phyloP scores from a whole-genome alignment of 2,888 invertebrate genomes.

The Apotomis turbidana region DNA sequence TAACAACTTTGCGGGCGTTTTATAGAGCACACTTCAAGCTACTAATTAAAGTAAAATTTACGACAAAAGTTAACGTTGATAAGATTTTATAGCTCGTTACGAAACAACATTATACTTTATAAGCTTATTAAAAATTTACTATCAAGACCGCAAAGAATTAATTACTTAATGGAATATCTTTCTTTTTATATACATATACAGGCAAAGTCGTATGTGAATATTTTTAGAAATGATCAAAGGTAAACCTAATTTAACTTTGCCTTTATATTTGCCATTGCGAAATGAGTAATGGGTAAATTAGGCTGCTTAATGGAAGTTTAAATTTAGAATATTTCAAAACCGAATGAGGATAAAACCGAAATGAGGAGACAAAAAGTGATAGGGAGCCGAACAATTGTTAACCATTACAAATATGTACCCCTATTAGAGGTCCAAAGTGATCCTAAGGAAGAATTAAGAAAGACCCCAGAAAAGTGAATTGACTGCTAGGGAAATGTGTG shows the following conservation, averaged over 20 bases:
- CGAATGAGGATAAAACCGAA: too few relatives aligned
- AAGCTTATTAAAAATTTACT: constrained; percentile 20
- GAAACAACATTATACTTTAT: constrained; percentile 25
- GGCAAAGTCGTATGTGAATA: neutral
- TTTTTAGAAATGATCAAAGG: neutral
- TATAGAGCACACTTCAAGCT: constrained; percentile 18
- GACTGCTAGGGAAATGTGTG: too few relatives aligned
- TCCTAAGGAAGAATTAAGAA: too few relatives aligned
- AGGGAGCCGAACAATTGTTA: too few relatives aligned
- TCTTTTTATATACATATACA: neutral
- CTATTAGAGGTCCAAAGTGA: too few relatives aligned
- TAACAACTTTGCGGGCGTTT: constrained; percentile 25
- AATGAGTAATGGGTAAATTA: neutral
- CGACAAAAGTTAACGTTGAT: constrained; percentile 38
- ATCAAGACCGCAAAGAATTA: constrained; percentile 18
- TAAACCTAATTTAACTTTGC: neutral
- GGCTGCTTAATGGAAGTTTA: neutral
- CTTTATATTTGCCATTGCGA: too few relatives aligned
- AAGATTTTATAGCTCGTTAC: constrained; percentile 36
- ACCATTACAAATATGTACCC: too few relatives aligned
- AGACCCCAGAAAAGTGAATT: too few relatives aligned
- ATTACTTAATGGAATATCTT: neutral
- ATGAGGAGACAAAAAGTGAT: too few relatives aligned
- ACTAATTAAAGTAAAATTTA: constrained; percentile 35
- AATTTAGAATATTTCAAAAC: neutral